phyloP scores from a whole-genome alignment of 2,888 invertebrate species.

The Drosophila monieri region DNA sequence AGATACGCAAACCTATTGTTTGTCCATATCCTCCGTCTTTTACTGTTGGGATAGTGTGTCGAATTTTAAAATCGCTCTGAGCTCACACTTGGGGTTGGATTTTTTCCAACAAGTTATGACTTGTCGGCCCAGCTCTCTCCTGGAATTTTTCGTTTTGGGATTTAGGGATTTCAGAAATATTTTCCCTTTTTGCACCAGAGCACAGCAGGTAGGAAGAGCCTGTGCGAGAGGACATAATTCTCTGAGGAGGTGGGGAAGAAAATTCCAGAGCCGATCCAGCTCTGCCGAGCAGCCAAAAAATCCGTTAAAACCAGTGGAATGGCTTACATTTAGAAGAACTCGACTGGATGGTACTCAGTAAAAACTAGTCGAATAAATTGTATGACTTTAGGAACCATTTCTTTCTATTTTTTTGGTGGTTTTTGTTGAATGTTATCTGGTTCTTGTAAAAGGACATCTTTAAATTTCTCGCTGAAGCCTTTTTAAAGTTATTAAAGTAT shows the following conservation, averaged over 20 bases:
- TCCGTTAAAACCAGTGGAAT: constrained; percentile 24
- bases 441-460: too few relatives aligned
- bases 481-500: background rate
- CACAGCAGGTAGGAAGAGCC: constrained; percentile 61
- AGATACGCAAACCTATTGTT: constrained; percentile 56
- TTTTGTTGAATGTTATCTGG: too few relatives aligned
- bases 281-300: constrained; percentile 7
- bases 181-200: constrained; percentile 21
- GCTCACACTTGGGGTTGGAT: constrained; percentile 50
- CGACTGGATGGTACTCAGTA: constrained; percentile 14
- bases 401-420: too few relatives aligned
- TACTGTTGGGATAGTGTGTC: constrained; percentile 60
- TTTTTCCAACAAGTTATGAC: constrained; percentile 64
- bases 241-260: constrained; percentile 28
- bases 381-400: background rate
- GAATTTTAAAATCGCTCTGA: constrained; percentile 66
- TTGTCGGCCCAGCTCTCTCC: constrained; percentile 52
- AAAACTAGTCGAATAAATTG: background rate
- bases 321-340: background rate
- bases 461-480: background rate
- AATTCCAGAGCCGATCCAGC: constrained; percentile 26
- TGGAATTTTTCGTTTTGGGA: constrained; percentile 46
- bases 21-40: constrained; percentile 46
- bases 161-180: constrained; percentile 34
- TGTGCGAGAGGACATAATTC: constrained; percentile 20